Percentiles rank a stretch among this genome's conserved stretches.
Evolutionary conservation across 2,888 invertebrate genomes (phyloP).

Genomic region (Sphaeridia pumilis): DNA sequence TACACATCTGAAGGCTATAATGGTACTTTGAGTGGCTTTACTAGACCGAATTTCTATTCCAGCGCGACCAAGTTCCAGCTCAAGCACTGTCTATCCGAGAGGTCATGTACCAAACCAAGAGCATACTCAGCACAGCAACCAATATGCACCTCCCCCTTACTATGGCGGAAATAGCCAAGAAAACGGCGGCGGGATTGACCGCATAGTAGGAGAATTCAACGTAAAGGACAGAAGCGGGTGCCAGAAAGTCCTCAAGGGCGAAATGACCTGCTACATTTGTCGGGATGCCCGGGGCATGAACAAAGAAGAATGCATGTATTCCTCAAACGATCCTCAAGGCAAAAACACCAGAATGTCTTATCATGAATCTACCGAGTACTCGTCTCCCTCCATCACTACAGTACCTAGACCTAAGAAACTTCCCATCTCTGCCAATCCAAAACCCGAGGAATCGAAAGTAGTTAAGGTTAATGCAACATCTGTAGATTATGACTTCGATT

Average conservation of each 20-base stretch:
- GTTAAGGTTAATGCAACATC: slow-evolving; percentile 7
- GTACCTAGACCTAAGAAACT: slow-evolving; percentile 18
- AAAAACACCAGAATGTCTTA: slow-evolving; percentile 54
- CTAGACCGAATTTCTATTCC: background rate
- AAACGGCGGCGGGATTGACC: slow-evolving; percentile 47
- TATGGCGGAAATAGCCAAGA: slow-evolving; percentile 14
- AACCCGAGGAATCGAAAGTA: background rate
- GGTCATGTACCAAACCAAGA: slow-evolving; percentile 22
- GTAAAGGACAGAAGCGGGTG: slow-evolving; percentile 58
- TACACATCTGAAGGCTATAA: no score
- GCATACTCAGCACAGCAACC: slow-evolving; percentile 25
- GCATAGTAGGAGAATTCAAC: slow-evolving; percentile 59
- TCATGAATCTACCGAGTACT: slow-evolving; percentile 51
- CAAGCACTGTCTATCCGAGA: slow-evolving; percentile 5
- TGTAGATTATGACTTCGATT: slow-evolving; percentile 21
- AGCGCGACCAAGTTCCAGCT: slow-evolving; percentile 11
- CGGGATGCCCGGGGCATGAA: slow-evolving; percentile 55
- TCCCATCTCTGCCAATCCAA: background rate
- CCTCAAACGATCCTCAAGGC: slow-evolving; percentile 57
- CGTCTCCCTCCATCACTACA: slow-evolving; percentile 27
- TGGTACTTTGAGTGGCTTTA: background rate
- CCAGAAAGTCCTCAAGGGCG: slow-evolving; percentile 57
- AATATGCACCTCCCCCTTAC: slow-evolving; percentile 28
- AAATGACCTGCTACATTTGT: slow-evolving; percentile 66
- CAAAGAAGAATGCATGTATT: slow-evolving; percentile 68